Base-by-base conservation (phyloP, 2,113 vertebrate genomes). In the Psittacus erithacus region DNA sequence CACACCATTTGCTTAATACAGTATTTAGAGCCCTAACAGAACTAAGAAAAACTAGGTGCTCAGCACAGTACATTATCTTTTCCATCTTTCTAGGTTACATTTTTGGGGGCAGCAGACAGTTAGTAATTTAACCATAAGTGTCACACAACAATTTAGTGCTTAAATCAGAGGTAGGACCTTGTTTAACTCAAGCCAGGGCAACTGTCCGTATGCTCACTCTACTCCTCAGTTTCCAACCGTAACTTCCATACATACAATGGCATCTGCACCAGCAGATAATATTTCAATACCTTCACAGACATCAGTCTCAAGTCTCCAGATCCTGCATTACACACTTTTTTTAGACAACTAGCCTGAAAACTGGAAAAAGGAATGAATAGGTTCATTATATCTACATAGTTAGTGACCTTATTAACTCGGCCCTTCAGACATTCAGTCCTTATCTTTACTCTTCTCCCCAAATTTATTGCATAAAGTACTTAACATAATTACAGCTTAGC, bases 401-500 rank as follows among this genome's bases (percentile, higher is more conserved):
- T 70, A 88, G n/a, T 33, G 88, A 73, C 59, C n/a, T 90, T 83
- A 82, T 49, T 88, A 94, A 95, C 69, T 53, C 70, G 69, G 62
- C 43, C 33, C 27, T 96, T 95, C 20, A 82, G 82, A 88, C 31
- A 89, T 70, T 60, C 77, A 96, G 69, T 68, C 13, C 27, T 95
- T 79, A 88, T 82, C 41, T 59, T 92, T 53, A 79, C 60, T 91
- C 23, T 69, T 90, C 64, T 50, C 86, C 31, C 9, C 25, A 86
- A 88, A 62, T 82, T 92, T 95, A 95, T 41, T 82, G 68, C 55
- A 76, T 75, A 50, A 96, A 82, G 38, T 65, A 88, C 67, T 82
- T 93, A 90, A 46, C 17, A 55, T 81, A 96, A 95, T 96, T 91
- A 78, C 24, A 94, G 69, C 22, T 84, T 86, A 70, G 55, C 69